A percentile compares a stretch with the other conserved stretches of the same genome.
Evolutionary conservation across 2,113 vertebrate genomes (phyloP).

Genomic region (Gymnocephalus cernua): DNA sequence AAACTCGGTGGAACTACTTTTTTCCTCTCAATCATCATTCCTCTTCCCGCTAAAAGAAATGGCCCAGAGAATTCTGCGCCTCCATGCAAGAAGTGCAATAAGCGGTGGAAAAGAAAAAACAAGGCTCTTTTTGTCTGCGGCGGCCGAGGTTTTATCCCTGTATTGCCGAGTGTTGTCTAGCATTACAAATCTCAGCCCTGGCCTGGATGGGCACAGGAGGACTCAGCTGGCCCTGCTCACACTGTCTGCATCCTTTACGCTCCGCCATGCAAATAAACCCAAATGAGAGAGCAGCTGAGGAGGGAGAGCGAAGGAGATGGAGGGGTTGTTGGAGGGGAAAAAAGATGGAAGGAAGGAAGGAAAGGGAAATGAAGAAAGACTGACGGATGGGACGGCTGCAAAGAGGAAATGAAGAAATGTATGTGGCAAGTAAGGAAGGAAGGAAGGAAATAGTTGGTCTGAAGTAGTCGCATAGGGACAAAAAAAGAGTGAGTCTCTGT

Average conservation of each 20-base stretch:
- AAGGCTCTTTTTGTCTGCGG: conserved; percentile 79
- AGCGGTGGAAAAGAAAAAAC: conserved; percentile 53
- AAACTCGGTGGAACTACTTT: conserved; percentile 27
- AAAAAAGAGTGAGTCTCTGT: conserved; percentile 51
- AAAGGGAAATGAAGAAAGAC: conserved; percentile 32
- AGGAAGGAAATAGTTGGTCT: conserved; percentile 57
- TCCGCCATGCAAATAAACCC: conserved; percentile 74
- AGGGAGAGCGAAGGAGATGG: conserved; percentile 36
- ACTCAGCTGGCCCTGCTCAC: conserved; percentile 71
- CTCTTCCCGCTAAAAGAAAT: conserved; percentile 42
- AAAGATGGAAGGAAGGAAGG: conserved; percentile 25
- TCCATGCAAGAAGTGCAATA: conserved; percentile 61
- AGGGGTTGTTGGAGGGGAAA: conserved; percentile 32
- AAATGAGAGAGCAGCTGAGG: conserved; percentile 61
- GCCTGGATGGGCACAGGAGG: conserved; percentile 74
- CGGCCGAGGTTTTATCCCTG: conserved; percentile 73
- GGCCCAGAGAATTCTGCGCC: conserved; percentile 46
- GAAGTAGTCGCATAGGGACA: conserved; percentile 56
- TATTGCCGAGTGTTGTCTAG: conserved; percentile 79
- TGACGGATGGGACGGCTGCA: conserved; percentile 13
- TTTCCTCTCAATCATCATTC: conserved; percentile 40
- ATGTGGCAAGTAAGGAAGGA: conserved; percentile 52
- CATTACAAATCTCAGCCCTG: conserved; percentile 80
- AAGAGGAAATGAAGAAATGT: conserved; percentile 54
- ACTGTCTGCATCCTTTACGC: conserved; percentile 69